Conservation (phyloP, 2,797 vertebrate species). For the Brotula barbata region DNA sequence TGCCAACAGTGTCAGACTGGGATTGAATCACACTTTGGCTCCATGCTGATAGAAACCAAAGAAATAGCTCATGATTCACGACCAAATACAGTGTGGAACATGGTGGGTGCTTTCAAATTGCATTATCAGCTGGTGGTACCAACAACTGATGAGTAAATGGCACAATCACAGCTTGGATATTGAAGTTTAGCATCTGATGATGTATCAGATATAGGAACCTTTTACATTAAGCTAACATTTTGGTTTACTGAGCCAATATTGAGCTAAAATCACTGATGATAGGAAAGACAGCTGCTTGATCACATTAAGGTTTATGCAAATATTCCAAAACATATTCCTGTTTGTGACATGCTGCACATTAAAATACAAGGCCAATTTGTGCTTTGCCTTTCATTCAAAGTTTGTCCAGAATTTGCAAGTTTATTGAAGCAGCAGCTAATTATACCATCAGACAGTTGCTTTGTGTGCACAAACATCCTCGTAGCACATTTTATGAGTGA, state of each 20-base stretch:
- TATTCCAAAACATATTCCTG: too few species aligned
- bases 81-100: slow-evolving; percentile 1
- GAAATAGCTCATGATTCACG: slow-evolving; percentile 12
- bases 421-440: too few species aligned
- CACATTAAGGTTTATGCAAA: background rate
- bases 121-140: background rate
- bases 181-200: background rate
- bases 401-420: too few species aligned
- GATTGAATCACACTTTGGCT: slow-evolving; percentile 21
- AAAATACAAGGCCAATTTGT: too few species aligned
- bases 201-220: too few species aligned
- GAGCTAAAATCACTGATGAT: background rate
- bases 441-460: too few species aligned
- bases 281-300: background rate
- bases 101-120: background rate
- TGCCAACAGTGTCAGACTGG: slow-evolving; percentile 15
- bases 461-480: too few species aligned
- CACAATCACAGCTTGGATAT: background rate
- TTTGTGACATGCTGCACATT: too few species aligned
- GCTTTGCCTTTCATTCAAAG: too few species aligned
- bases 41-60: slow-evolving; percentile 18
- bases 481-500: background rate
- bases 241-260: background rate
- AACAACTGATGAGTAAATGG: background rate
- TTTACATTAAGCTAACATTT: background rate